Conservation (phyloP, 2,888 invertebrate genomes). For the Apeira syringaria region DNA sequence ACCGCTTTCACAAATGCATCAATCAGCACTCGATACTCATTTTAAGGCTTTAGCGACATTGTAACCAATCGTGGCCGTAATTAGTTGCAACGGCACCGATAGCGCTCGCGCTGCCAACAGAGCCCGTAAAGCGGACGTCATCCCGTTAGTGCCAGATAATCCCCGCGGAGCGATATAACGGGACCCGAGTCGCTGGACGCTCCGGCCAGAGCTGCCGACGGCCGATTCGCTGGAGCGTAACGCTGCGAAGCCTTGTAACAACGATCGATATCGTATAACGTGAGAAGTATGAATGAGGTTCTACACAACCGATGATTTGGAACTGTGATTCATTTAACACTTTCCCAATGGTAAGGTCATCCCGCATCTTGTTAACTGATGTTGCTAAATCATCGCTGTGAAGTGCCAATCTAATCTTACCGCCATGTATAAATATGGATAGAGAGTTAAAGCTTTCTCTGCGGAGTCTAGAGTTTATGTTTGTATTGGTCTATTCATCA, state of each 20-base stretch:
- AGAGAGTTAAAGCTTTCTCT: constrained; percentile 41
- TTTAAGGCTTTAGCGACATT: no score
- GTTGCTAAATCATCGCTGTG: constrained; percentile 45
- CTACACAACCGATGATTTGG: constrained; percentile 18
- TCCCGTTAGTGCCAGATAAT: constrained; percentile 71
- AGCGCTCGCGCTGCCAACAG: constrained; percentile 33
- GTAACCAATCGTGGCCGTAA: constrained; percentile 11
- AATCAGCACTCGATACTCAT: constrained; percentile 3
- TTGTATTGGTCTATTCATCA: constrained; percentile 14
- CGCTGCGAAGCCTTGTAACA: constrained; percentile 68
- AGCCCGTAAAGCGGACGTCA: constrained; percentile 50
- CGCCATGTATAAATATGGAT: constrained; percentile 22
- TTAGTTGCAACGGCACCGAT: constrained; percentile 35
- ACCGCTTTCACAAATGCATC: constrained; percentile 7
- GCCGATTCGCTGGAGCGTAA: constrained; percentile 52
- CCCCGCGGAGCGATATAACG: constrained; percentile 59
- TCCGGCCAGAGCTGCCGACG: constrained; percentile 47
- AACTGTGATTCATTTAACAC: constrained; percentile 27
- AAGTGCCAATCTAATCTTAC: constrained; percentile 34
- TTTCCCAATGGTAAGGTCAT: constrained; percentile 46
- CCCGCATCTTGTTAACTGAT: constrained; percentile 34
- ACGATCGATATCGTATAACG: constrained; percentile 70
- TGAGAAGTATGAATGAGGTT: constrained; percentile 42
- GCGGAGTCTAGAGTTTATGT: constrained; percentile 15
- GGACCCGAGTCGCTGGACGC: constrained; percentile 53